Percentiles rank a stretch among this genome's conserved stretches.
phyloP scores from a whole-genome alignment of 2,113 vertebrate species.

The Tenrec ecaudatus region DNA sequence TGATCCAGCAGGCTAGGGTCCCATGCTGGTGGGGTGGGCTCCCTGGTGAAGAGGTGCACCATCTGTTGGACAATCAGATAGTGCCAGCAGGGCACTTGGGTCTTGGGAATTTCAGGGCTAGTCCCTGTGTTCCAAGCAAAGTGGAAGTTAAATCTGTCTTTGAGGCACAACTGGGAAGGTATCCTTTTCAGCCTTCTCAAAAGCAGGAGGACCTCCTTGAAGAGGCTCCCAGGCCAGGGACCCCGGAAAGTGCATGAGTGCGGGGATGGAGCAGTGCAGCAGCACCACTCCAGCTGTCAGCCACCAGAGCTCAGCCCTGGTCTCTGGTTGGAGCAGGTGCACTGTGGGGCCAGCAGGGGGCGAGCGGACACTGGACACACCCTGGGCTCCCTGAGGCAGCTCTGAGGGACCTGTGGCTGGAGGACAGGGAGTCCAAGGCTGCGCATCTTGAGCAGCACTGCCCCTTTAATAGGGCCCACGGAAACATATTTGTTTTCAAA shows the following conservation, averaged over 20 bases:
- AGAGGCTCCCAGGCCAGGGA: fast-evolving
- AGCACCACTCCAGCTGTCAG: not conserved
- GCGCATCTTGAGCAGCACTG: too few species aligned
- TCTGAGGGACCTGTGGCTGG: too few species aligned
- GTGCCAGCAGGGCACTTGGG: not conserved
- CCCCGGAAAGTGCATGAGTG: not conserved
- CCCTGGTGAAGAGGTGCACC: not conserved
- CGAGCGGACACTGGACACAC: fast-evolving
- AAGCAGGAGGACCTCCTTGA: not conserved
- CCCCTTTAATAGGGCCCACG: too few species aligned
- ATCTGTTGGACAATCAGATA: not conserved
- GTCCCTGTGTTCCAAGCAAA: not conserved
- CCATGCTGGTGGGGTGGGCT: not conserved
- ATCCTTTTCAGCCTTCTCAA: not conserved
- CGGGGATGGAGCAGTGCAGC: not conserved
- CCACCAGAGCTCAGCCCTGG: too few species aligned
- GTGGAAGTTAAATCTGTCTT: not conserved
- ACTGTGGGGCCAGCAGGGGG: fast-evolving
- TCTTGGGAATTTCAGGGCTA: too few species aligned
- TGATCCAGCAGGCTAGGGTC: fast-evolving
- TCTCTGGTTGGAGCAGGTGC: not conserved
- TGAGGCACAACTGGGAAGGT: not conserved
- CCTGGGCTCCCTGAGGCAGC: not conserved
- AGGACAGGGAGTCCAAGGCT: too few species aligned
- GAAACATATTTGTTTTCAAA: too few species aligned